phyloP scores from a whole-genome alignment of 1,140 invertebrate genomes.

The Papilio polytes region DNA sequence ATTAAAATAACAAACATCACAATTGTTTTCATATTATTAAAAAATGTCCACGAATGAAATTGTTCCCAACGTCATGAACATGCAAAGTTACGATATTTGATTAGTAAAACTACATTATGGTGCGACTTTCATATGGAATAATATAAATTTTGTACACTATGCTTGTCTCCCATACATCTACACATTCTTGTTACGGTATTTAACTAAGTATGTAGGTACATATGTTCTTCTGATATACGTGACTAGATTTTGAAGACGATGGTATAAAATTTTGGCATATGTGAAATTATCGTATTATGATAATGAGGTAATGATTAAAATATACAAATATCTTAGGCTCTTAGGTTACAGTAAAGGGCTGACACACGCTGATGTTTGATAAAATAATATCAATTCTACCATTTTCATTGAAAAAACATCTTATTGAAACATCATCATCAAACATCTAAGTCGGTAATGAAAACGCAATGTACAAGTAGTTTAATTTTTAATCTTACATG shows the following conservation, averaged over 20 bases:
- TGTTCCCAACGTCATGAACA: background rate
- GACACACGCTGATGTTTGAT: no score
- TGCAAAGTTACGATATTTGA: background rate
- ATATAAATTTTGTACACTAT: background rate
- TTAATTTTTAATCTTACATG: background rate
- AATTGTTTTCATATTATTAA: no score
- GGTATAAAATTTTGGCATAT: background rate
- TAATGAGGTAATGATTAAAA: background rate
- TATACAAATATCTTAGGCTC: background rate
- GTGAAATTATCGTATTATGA: background rate
- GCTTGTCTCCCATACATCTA: background rate
- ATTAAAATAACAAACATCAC: no score
- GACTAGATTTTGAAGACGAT: background rate
- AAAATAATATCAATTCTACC: no score
- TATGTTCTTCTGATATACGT: constrained; percentile 27
- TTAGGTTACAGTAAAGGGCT: background rate
- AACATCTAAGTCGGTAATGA: no score
- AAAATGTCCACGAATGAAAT: background rate
- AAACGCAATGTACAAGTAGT: background rate
- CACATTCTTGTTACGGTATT: background rate
- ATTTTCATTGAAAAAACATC: no score
- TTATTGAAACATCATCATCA: no score
- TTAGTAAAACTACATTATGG: background rate
- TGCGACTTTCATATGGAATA: background rate
- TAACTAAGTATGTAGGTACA: background rate